Evolutionary conservation across 2,888 invertebrate species (phyloP), one percentile per base, ranked within the genome.

Genomic region (Pyralis farinalis): DNA sequence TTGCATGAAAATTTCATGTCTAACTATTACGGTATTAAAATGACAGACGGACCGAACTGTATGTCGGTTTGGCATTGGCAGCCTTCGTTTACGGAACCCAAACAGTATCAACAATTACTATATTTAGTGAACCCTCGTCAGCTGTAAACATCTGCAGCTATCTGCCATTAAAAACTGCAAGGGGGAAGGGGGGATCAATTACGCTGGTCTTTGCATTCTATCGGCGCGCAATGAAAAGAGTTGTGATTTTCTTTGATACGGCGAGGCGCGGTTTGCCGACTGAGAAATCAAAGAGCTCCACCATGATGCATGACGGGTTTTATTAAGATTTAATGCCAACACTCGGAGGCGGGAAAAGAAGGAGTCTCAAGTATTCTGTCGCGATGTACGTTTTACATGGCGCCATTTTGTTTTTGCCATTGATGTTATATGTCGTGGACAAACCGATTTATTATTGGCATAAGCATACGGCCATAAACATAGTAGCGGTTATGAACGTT

Each of bases 291-390:
- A 88, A 88, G 87, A 71, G 75, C 76, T 66, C 72, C 63, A 72
- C 72, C 71, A 75, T 71, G 75, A 83, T 82, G 87, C 87, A 88
- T 86, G 87, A 82, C 77, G 82, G 76, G 80, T 80, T 86, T 85
- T 86, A 88, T 88, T 87, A 87, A 87, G 86, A 87, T 87, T 88
- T 87, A 87, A 88, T 84, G 84, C 80, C 79, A 80, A 86, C 87
- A 88, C 86, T 85, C 75, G 65, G 71, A 79, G 86, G 84, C 86
- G 86, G 87, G 78, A 86, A 87, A 85, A 86, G 86, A 83, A 85
- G 86, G 82, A 78, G 78, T 79, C 82, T 85, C 77, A 75, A 85
- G 85, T 78, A 71, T 70, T 69, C 64, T 70, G 59, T 60, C 58
- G 63, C 73, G 74, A 82, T 84, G 82, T 79, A 77, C 80, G 79